phyloP scores from a whole-genome alignment of 2,113 vertebrate genomes.

The Caloenas nicobarica region DNA sequence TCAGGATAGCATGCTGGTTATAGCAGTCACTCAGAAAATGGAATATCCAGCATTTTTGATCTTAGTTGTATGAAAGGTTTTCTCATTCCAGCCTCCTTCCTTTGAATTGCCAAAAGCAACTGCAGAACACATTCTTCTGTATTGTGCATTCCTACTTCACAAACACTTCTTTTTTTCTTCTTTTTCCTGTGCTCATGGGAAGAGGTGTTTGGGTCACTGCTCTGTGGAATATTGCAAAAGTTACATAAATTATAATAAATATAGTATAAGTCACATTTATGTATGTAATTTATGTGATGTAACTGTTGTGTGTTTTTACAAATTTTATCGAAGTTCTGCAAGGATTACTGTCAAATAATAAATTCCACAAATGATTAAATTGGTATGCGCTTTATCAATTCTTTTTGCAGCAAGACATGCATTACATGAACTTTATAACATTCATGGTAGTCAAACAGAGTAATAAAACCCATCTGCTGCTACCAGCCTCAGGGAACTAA shows the following conservation, averaged over 20 bases:
- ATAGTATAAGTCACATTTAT: neutral
- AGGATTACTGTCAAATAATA: neutral
- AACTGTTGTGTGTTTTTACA: neutral
- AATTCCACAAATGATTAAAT: neutral
- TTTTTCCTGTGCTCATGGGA: neutral
- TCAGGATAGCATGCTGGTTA: neutral
- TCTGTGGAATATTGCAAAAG: neutral
- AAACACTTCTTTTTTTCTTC: neutral
- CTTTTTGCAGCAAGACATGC: neutral
- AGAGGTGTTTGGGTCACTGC: neutral
- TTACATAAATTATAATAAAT: neutral
- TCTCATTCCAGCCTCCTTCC: neutral
- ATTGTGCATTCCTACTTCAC: neutral
- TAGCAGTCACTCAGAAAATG: neutral
- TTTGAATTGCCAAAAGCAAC: neutral
- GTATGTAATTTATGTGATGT: neutral
- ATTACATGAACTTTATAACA: neutral
- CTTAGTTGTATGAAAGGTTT: neutral
- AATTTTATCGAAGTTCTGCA: neutral
- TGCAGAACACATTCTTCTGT: neutral
- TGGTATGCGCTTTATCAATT: neutral
- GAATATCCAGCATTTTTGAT: neutral
- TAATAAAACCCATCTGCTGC: neutral
- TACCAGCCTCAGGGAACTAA: neutral
- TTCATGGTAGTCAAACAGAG: neutral